Base-by-base conservation (phyloP, 2,888 invertebrate genomes). In the Antheraea assamensis region DNA sequence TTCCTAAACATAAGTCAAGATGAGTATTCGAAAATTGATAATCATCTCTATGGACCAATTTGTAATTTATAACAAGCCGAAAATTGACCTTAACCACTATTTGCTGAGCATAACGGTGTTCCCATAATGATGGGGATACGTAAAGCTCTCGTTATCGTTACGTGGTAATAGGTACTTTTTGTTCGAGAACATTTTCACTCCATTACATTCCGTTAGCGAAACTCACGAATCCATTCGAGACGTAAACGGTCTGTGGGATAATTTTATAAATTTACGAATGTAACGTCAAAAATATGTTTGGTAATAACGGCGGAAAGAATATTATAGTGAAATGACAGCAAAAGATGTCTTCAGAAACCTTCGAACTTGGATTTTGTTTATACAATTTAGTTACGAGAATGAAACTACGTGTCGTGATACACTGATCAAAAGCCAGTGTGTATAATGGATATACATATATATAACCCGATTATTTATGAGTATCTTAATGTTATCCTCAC, bases 161-260 rank as follows among this genome's bases (percentile, higher is more conserved):
- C 66, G 72, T 76, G 73, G 73, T 77, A 78, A 76, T 76, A 73
- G 64, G 58, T 49, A 61, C 71, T 80, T 80, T 82, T 78, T 76
- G 73, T 77, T 71, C 75, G 71, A 74, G 77, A 76, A 77, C 74
- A 80, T 81, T 81, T 80, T 79, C 77, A 78, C 77, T 81, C 78
- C 76, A 81, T 83, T 80, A 78, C 75, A 71, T 80, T 74, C 80
- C 80, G 80, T 81, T 83, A 81, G 71, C 74, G 73, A 76, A 74
- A 74, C 74, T 77, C 75, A 76, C 79, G 77, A 81, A 78, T 75
- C 74, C 74, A 78, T 79, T 80, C 76, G 75, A 76, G 76, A 79
- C 77, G 77, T 73, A 77, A 64, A 73, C 30, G 70, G 27, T 47
- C 70, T 70, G 52, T 58, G 70, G 19, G 70, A 73, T 70, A 19